Evolutionary conservation across 1,140 invertebrate species (phyloP), one percentile per base, ranked within the genome.

Genomic region (Himalopsyche phryganea): DNA sequence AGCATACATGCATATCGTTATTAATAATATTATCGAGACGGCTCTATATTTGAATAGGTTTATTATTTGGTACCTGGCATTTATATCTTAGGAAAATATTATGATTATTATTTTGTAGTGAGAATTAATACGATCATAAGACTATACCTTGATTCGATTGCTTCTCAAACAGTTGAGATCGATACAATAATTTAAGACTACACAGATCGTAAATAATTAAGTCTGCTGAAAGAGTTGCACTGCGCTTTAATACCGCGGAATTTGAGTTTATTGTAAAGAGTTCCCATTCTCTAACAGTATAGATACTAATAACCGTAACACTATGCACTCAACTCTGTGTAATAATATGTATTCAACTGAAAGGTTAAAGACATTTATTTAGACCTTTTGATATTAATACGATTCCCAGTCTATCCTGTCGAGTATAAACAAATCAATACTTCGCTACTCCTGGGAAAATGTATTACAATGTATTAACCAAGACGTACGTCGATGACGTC

Each of bases 371-470:
- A 6, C 3, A 40, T 13, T 13, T 40, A 15, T 13, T 40, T 40
- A n/a, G 15, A 40, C 38, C 38, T 40, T 40, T 5, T 15, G 38
- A 40, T 40, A 15, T 40, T 15, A 40, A 40, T 15, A n/a, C 42
- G 13, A 15, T 19, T 19, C 10, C 42, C 18, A 17, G 42, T 45
- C 14, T 45, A 19, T 45, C 42, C 14, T 11, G 13, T 19, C 6
- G 18, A 17, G 13, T 45, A 45, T 45, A 45, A 45, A 45, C 42
- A 45, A 45, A 45, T 45, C 42, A 45, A 45, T 45, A 45, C 42
- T 45, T 45, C 18, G 42, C 42, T 45, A 45, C 42, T 11, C 42
- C 42, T 17, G 42, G 42, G 42, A 45, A 45, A 17, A 28, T 40
- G 38, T 40, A 15, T 40, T 40, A 28, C 23, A 28, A 28, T 5